Evolutionary conservation across 2,113 vertebrate species (phyloP), one percentile per base, ranked within the genome.

Genomic region (Galbula dea): DNA sequence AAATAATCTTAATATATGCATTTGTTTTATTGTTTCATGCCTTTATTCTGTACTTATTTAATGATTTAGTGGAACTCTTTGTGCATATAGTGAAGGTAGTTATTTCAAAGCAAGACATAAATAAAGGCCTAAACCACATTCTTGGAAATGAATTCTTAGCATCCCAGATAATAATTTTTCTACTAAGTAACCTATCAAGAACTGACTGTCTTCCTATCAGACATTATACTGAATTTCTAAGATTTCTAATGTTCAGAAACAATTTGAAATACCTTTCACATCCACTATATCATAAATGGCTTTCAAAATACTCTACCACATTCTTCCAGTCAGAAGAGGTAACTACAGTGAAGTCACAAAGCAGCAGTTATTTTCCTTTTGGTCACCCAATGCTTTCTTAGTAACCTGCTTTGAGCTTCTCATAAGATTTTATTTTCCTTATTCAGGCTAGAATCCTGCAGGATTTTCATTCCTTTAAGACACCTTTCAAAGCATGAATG

Each of bases 101-200:
- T 71, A 87, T 71, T 76, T 67, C 32, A 81, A 73, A 22, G 4
- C 36, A 59, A 69, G 23, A 67, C 72, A 59, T 32, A 62, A 61
- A 57, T 15, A 34, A 8, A 2, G 10, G 34, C 49, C 16, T 51
- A 20, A 29, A 20, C 1, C n/a, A 36, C 2, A 21, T 1, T n/a
- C 68, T 69, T 58, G 17, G 55, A 69, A 94, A 83, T 39, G 3
- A 51, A 30, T 54, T 73, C 32, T 83, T 39, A 72, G 2, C 24
- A 67, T 39, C 34, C 10, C 10, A 19, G 9, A 14, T 8, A n/a
- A n/a, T 15, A 45, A 30, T 29, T 80, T 54, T 68, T 73, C 23
- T 55, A 15, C 7, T 46, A n/a, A 55, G 6, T 26, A 34, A 26
- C 2, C 81, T 69, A 26, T 14, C 3, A 3, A 61, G 16, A 39